Percentiles rank a stretch among this genome's conserved stretches.
These are phyloP conservation scores for Euphonia xanthogaster DNA, from an alignment of 2,797 vertebrate species.

Conservation along the genomic window DNA sequence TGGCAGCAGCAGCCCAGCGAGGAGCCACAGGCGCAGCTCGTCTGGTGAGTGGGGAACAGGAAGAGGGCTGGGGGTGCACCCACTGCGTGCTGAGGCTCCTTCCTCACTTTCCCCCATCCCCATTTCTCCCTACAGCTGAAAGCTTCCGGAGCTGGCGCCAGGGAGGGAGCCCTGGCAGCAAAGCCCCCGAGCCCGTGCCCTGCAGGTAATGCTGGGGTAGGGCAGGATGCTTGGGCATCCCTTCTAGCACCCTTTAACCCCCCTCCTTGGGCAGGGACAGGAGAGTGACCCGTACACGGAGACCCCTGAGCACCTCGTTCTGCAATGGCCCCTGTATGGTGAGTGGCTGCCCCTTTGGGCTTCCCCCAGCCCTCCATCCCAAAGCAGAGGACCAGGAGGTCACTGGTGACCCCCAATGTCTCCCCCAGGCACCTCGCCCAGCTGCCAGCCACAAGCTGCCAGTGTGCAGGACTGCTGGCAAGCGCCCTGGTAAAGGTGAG, in stretches of 20 bases:
- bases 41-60: not conserved
- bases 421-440: not conserved
- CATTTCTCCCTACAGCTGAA: not conserved
- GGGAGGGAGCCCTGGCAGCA: not conserved
- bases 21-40: not conserved
- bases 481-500: not conserved
- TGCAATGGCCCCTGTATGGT: not conserved
- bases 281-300: not conserved
- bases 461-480: not conserved
- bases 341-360: not conserved
- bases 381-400: not conserved
- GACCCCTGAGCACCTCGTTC: not conserved
- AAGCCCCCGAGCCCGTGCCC: not conserved
- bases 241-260: not conserved
- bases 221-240: not conserved
- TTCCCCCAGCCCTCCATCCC: not conserved
- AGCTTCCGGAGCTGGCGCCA: not conserved
- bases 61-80: not conserved
- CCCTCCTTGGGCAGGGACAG: not conserved
- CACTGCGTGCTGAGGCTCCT: not conserved
- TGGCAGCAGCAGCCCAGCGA: not conserved
- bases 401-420: not conserved
- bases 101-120: not conserved
- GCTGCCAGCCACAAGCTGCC: not conserved
- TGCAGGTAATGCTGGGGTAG: not conserved